These are phyloP conservation scores for Catharus minimus DNA, from an alignment of 2,113 vertebrate genomes.

Conservation along the genomic window DNA sequence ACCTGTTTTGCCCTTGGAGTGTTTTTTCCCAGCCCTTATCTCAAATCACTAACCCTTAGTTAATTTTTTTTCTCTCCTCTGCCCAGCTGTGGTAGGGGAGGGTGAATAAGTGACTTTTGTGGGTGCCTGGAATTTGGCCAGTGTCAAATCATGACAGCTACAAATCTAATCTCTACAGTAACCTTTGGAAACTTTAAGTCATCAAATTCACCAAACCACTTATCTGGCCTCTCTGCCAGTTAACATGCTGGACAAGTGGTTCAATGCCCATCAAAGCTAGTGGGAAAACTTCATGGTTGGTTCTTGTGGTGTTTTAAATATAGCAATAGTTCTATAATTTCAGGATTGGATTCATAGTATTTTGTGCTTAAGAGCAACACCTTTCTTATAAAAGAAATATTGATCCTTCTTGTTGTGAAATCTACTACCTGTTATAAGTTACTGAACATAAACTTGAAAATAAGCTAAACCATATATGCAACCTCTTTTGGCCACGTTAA, in stretches of 20 bases:
- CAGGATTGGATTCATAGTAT: not conserved
- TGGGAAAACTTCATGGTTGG: not conserved
- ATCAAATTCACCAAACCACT: not conserved
- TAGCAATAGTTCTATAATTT: not conserved
- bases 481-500: not conserved
- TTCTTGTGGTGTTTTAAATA: not conserved
- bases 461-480: not conserved
- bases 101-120: accelerated
- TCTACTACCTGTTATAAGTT: not conserved
- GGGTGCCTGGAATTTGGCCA: too few species aligned
- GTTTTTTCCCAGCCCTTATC: not conserved
- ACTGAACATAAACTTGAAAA: not conserved
- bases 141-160: not conserved
- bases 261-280: not conserved
- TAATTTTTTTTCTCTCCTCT: not conserved
- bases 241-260: not conserved
- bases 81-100: not conserved
- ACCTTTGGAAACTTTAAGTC: not conserved
- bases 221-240: not conserved
- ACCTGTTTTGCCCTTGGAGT: not conserved
- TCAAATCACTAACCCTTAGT: not conserved
- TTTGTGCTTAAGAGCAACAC: not conserved
- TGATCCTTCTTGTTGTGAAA: not conserved
- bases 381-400: not conserved
- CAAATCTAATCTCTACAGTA: not conserved